Conservation (phyloP, 2,113 vertebrate genomes). For the Pseudolaguvia tuberculata region DNA sequence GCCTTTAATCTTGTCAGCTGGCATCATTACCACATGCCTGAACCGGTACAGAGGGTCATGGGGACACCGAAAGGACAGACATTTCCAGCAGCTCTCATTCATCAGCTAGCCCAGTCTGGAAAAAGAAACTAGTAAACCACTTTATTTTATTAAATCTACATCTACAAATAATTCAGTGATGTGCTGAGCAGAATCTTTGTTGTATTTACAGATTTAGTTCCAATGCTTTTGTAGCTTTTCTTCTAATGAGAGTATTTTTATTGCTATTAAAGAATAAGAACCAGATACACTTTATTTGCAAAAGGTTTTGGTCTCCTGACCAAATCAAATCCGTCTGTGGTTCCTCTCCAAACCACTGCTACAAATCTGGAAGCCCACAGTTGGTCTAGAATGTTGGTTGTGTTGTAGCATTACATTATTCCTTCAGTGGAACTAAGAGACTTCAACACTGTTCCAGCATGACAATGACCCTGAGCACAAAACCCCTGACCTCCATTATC, state of each 20-base stretch:
- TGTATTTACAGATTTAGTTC: neutral
- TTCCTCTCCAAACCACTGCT: too few relatives aligned
- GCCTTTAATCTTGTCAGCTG: conserved; percentile 25
- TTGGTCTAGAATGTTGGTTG: too few relatives aligned
- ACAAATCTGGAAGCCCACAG: too few relatives aligned
- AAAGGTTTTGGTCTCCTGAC: too few relatives aligned
- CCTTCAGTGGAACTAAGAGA: too few relatives aligned
- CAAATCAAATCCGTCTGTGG: too few relatives aligned
- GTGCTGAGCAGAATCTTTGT: neutral
- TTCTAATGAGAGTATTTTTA: neutral
- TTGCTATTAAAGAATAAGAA: neutral
- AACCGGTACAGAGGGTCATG: conserved; percentile 11
- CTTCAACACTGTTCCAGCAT: too few relatives aligned
- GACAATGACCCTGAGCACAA: too few relatives aligned
- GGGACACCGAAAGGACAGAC: conserved; percentile 12
- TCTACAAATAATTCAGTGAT: neutral
- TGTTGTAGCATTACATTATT: too few relatives aligned
- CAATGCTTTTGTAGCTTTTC: neutral
- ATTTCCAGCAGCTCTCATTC: neutral
- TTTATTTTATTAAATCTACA: too few relatives aligned
- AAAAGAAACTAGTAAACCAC: too few relatives aligned
- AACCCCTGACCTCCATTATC: too few relatives aligned
- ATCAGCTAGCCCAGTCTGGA: neutral
- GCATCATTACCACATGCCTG: conserved; percentile 8
- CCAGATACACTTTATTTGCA: neutral